Base-by-base conservation (phyloP, 2,797 vertebrate genomes). In the Ctenosaura bakeri region DNA sequence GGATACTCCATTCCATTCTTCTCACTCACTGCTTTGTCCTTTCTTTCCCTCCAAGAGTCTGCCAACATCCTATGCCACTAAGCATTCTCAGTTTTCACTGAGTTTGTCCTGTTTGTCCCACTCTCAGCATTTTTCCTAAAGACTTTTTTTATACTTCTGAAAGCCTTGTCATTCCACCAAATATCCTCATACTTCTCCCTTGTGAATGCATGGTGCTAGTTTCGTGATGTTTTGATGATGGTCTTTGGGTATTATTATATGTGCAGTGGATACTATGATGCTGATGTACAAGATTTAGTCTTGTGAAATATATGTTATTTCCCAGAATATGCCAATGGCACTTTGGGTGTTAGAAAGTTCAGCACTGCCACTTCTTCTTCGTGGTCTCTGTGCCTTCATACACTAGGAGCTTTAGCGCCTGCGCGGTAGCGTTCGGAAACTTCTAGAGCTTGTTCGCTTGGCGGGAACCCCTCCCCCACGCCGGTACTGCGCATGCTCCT, bases 311-410 rank as follows among this genome's bases (percentile, higher is more conserved):
- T 32, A 69, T 71, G 52, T 69, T 50, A 50, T 87, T 66, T 89
- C 59, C 26, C 88, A n/a, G 90, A 78, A 92, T 90, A 93, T 1
- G 0, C 89, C 52, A 89, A 7, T 1, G 91, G 62, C 35, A 64
- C 4, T 69, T 52, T 42, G 89, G 64, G 5, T 3, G 2, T 64
- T 16, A 86, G 79, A 90, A 93, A 86, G 6, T 18, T 93, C 91
- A 92, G 46, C 90, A 64, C 71, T 71, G 52, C 42, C 64, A 82
- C n/a, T n/a, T n/a, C n/a, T n/a, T n/a, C n/a, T n/a, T n/a, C n/a
- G n/a, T n/a, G n/a, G n/a, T n/a, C n/a, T n/a, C n/a, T n/a, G n/a
- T n/a, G n/a, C n/a, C n/a, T n/a, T n/a, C n/a, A n/a, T n/a, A n/a
- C n/a, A n/a, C n/a, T n/a, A n/a, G n/a, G n/a, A n/a, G n/a, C n/a